Conservation (phyloP, 2,113 vertebrate species). For the Mohoua ochrocephala region DNA sequence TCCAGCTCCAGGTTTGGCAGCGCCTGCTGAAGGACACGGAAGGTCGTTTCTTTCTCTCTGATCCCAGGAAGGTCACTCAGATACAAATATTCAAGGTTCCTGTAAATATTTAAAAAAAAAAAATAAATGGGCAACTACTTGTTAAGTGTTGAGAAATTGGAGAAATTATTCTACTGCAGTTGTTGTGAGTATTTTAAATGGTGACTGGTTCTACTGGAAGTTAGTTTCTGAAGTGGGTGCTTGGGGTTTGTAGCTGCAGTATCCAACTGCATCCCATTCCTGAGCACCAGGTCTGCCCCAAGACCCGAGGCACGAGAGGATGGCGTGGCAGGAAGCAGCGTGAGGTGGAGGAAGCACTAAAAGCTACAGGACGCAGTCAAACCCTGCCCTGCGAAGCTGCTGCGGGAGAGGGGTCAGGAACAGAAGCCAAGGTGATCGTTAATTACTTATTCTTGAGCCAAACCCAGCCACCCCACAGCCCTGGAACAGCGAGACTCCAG, state of each 20-base stretch:
- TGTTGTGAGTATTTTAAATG: not conserved
- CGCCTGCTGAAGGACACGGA: constrained; percentile 75
- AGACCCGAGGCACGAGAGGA: not conserved
- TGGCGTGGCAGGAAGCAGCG: rapidly evolving
- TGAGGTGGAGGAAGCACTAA: not conserved
- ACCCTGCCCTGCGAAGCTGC: not conserved
- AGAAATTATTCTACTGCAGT: not conserved
- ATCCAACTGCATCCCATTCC: not conserved
- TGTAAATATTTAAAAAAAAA: constrained; percentile 56
- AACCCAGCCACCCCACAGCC: not conserved
- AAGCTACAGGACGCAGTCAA: not conserved
- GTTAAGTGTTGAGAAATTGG: not conserved
- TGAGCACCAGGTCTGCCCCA: rapidly evolving
- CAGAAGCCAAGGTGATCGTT: not conserved
- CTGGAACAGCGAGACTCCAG: no score
- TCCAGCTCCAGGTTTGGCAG: constrained; percentile 81
- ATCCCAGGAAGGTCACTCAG: constrained; percentile 91
- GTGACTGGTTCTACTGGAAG: not conserved
- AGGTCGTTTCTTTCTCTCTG: constrained; percentile 76
- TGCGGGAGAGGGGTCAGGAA: not conserved
- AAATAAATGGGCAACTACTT: not conserved
- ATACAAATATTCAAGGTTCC: constrained; percentile 87
- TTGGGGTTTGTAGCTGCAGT: not conserved
- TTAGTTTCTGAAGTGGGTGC: not conserved
- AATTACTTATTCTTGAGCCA: not conserved